These are phyloP conservation scores for Momotus momota DNA, from an alignment of 2,797 vertebrate species.

Conservation along the genomic window DNA sequence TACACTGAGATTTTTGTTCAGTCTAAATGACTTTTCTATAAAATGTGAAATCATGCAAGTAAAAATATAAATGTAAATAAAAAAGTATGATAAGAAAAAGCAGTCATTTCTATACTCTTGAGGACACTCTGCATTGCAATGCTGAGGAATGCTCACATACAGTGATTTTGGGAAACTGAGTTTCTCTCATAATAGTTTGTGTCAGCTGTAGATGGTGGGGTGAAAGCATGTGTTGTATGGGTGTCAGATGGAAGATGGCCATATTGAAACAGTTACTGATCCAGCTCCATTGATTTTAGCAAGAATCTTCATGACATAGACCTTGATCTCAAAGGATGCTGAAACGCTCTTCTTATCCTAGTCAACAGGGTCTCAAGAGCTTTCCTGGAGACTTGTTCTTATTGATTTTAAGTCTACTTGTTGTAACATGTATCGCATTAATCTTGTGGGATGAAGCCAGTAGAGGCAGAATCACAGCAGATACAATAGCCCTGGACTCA, in stretches of 20 bases:
- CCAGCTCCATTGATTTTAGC: not conserved
- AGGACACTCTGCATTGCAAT: not conserved
- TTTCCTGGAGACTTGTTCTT: not conserved
- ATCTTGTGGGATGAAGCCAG: not conserved
- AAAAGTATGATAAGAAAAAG: not conserved
- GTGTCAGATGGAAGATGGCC: not conserved
- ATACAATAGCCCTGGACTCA: fast-evolving
- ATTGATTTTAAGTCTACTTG: slow-evolving; percentile 8
- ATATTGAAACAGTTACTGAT: not conserved
- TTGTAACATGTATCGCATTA: not conserved
- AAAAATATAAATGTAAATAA: not conserved
- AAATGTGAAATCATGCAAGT: not conserved
- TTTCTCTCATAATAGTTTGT: not conserved
- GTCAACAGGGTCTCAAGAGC: not conserved
- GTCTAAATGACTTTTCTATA: not conserved
- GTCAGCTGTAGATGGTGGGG: not conserved
- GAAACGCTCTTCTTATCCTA: not conserved
- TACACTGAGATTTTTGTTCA: not conserved
- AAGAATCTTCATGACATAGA: not conserved
- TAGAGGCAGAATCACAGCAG: not conserved
- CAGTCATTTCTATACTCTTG: not conserved
- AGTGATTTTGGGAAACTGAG: not conserved
- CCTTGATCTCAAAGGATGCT: not conserved
- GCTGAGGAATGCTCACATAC: not conserved
- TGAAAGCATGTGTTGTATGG: not conserved